These are phyloP conservation scores for Pterostichus niger DNA, from an alignment of 2,888 invertebrate genomes.

Conservation along the genomic window DNA sequence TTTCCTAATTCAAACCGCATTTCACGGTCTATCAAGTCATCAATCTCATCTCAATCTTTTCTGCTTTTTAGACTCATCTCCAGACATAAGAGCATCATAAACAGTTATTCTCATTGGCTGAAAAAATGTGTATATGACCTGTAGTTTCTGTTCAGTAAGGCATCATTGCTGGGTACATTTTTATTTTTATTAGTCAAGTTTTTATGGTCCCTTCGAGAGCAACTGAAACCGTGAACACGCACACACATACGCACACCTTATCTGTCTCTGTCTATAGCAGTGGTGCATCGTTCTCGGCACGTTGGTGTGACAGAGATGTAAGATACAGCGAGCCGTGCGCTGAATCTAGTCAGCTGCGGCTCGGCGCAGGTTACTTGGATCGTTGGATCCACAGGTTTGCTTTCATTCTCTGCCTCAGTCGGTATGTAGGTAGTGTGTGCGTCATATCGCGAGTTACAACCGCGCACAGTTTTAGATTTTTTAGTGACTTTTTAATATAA, in stretches of 20 bases:
- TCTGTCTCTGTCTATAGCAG: neutral
- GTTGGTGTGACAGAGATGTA: neutral
- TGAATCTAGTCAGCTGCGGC: slow-evolving; percentile 46
- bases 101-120: slow-evolving; percentile 20
- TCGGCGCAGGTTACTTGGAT: slow-evolving; percentile 47
- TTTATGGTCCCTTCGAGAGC: slow-evolving; percentile 35
- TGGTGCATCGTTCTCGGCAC: neutral
- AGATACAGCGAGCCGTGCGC: slow-evolving; percentile 46
- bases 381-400: slow-evolving; percentile 63
- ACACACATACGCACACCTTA: slow-evolving; percentile 2
- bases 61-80: slow-evolving; percentile 11
- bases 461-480: slow-evolving; percentile 49
- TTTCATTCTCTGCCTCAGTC: slow-evolving; percentile 58
- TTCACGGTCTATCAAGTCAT: slow-evolving; percentile 10
- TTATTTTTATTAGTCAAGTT: slow-evolving; percentile 56
- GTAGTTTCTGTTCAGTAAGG: slow-evolving; percentile 40
- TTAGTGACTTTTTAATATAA: slow-evolving; percentile 50
- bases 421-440: slow-evolving; percentile 61
- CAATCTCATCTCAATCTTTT: neutral
- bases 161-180: slow-evolving; percentile 37
- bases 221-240: slow-evolving; percentile 6
- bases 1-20: slow-evolving; percentile 39
- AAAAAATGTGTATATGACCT: slow-evolving; percentile 29
- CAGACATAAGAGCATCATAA: slow-evolving; percentile 6
- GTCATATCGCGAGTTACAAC: slow-evolving; percentile 17